A percentile compares a stretch with the other conserved stretches of the same genome.
Conservation (phyloP, 2,888 invertebrate species). For the Pardosa pseudoannulata region DNA sequence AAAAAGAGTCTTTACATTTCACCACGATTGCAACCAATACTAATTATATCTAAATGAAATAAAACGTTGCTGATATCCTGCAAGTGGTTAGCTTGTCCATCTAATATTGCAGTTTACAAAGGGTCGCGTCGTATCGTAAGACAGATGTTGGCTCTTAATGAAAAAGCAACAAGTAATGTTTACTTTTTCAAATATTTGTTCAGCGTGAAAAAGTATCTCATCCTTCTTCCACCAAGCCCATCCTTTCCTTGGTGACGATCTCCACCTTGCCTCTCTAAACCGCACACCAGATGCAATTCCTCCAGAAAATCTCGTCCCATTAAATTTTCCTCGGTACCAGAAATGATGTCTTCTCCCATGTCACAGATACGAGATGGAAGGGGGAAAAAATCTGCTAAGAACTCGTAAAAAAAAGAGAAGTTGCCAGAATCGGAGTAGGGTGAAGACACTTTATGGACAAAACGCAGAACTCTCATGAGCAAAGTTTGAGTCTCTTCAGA, state of each 20-base stretch:
- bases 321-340: conserved; percentile 54
- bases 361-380: conserved; percentile 34
- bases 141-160: no score
- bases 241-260: neutral
- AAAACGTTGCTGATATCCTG: no score
- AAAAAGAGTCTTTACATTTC: no score
- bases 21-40: no score
- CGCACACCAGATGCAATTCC: conserved; percentile 56
- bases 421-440: neutral
- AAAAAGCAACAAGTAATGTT: no score
- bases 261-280: neutral
- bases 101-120: no score
- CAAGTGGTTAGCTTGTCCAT: no score
- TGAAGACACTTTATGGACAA: conserved; percentile 39
- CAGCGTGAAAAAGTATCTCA: no score
- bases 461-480: conserved; percentile 43
- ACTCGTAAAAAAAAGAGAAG: neutral
- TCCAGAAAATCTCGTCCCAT: conserved; percentile 32
- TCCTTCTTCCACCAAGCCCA: neutral
- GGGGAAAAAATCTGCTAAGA: conserved; percentile 3
- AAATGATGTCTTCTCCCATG: conserved; percentile 39
- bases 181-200: no score
- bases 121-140: no score
- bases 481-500: conserved; percentile 34
- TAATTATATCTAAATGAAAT: no score